Conservation (phyloP, 2,888 invertebrate species). For the Agriotes lineatus region DNA sequence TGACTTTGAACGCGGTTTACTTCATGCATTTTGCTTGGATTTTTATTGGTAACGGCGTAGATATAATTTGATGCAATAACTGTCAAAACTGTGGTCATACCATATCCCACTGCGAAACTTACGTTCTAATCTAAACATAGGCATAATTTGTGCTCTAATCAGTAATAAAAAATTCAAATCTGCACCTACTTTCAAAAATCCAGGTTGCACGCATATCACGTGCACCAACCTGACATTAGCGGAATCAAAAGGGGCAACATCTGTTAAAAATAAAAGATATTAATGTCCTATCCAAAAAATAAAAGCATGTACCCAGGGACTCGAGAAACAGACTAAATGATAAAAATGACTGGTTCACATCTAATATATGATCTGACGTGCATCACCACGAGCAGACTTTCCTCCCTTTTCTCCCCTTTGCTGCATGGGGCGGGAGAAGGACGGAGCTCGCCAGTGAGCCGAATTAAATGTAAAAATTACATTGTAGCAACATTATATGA, state of each 20-base stretch:
- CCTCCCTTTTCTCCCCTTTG: slow-evolving; percentile 7
- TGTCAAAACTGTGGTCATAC: too few relatives aligned
- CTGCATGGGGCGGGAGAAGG: not conserved
- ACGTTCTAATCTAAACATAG: too few relatives aligned
- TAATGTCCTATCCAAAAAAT: slow-evolving; percentile 48
- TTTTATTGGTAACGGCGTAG: too few relatives aligned
- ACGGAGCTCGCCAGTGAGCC: slow-evolving; percentile 19
- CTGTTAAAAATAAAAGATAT: slow-evolving; percentile 49
- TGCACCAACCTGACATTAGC: slow-evolving; percentile 40
- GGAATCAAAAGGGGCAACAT: slow-evolving; percentile 45
- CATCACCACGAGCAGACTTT: slow-evolving; percentile 18
- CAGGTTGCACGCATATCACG: too few relatives aligned
- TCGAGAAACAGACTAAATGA: slow-evolving; percentile 48
- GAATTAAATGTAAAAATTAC: slow-evolving; percentile 45
- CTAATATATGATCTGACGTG: slow-evolving; percentile 44
- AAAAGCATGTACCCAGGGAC: slow-evolving; percentile 46
- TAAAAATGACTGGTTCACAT: slow-evolving; percentile 48
- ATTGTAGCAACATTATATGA: slow-evolving; percentile 48
- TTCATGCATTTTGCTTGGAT: too few relatives aligned
- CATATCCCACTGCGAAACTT: too few relatives aligned
- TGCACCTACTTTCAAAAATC: too few relatives aligned
- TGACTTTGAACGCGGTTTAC: too few relatives aligned
- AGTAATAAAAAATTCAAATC: too few relatives aligned
- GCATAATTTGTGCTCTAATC: too few relatives aligned
- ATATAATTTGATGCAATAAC: too few relatives aligned